Conservation (phyloP, 2,797 vertebrate genomes). For the Catamblyrhynchus diadema region DNA sequence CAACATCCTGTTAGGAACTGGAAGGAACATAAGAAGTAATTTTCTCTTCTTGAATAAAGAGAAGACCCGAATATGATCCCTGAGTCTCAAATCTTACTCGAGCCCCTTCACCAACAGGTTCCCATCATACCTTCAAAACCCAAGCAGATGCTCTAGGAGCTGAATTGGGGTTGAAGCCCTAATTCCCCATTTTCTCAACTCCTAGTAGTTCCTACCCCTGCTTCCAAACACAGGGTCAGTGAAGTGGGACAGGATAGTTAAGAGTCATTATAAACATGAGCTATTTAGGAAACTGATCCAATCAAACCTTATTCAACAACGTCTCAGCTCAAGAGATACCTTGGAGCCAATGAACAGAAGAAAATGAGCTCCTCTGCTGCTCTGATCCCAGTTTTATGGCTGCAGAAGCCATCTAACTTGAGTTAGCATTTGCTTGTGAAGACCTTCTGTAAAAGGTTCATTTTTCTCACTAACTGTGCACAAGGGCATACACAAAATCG, state of each 20-base stretch:
- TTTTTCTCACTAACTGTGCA: not conserved
- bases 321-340: not conserved
- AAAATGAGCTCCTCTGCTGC: not conserved
- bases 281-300: not conserved
- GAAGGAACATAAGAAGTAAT: not conserved
- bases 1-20: not conserved
- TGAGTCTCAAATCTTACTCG: not conserved
- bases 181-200: not conserved
- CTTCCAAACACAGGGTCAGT: not conserved
- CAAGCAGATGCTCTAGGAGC: not conserved
- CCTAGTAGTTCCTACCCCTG: not conserved
- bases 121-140: not conserved
- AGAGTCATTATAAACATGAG: not conserved
- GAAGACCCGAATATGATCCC: rapidly evolving
- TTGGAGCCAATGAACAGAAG: not conserved
- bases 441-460: not conserved
- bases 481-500: not conserved
- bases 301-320: not conserved
- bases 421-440: not conserved
- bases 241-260: not conserved
- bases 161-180: not conserved
- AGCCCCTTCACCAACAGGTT: not conserved
- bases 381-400: not conserved
- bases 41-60: not conserved
- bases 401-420: not conserved